These are phyloP conservation scores for Nilaparvata lugens DNA, from an alignment of 1,140 invertebrate species.

Conservation along the genomic window DNA sequence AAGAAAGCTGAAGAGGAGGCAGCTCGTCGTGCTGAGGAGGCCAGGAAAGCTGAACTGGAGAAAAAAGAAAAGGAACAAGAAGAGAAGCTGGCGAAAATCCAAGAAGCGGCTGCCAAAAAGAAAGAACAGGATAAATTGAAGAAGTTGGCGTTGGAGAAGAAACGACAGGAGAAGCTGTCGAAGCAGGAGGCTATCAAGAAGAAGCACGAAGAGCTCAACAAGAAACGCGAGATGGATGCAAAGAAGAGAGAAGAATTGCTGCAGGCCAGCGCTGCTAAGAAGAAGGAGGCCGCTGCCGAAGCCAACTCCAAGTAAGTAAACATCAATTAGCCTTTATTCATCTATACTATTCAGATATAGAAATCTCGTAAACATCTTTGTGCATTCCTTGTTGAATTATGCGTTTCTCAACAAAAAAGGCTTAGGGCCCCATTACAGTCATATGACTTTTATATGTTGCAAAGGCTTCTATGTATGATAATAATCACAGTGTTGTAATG, in stretches of 20 bases:
- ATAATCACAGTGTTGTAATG: too few species aligned
- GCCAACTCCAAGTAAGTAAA: background rate
- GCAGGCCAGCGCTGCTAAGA: constrained; percentile 4
- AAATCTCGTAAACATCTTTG: too few species aligned
- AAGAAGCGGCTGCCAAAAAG: background rate
- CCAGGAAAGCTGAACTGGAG: constrained; percentile 8
- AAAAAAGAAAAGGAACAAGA: constrained; percentile 10
- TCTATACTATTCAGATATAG: background rate
- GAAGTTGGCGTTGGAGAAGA: constrained; percentile 6
- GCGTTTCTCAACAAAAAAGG: too few species aligned
- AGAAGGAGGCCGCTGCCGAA: background rate
- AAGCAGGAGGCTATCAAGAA: constrained; percentile 13
- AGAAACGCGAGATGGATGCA: too few species aligned
- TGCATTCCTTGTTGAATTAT: too few species aligned
- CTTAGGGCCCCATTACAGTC: too few species aligned
- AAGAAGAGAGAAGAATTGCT: too few species aligned
- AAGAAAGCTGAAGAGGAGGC: constrained; percentile 11
- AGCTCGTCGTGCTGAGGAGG: constrained; percentile 2
- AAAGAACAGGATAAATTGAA: constrained; percentile 11
- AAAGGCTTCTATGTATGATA: too few species aligned
- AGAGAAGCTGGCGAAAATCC: background rate
- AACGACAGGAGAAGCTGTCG: background rate
- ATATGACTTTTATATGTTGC: too few species aligned
- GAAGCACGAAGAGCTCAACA: background rate
- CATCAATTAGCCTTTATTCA: background rate